A percentile compares a stretch with the other conserved stretches of the same genome.
Evolutionary conservation across 1,140 invertebrate genomes (phyloP).

Genomic region (Sitodiplosis mosellana): DNA sequence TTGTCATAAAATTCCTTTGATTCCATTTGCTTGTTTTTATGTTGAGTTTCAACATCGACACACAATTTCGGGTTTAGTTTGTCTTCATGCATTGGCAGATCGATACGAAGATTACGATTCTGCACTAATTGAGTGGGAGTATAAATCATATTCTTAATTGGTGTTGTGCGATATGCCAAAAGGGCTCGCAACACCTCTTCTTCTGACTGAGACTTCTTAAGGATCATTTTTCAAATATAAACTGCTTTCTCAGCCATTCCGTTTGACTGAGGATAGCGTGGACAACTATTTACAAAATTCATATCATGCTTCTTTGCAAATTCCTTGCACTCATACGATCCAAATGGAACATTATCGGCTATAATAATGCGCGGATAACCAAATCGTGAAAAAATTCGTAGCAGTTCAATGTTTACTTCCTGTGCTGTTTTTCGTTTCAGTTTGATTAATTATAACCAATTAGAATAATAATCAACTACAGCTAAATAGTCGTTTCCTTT

Average conservation of each 20-base stretch:
- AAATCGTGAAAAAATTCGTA: constrained; percentile 12
- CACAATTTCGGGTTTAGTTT: not conserved
- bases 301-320: constrained; percentile 12
- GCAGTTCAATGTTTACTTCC: constrained; percentile 9
- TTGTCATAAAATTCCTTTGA: not conserved
- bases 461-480: constrained; percentile 16
- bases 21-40: not conserved
- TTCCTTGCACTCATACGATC: constrained; percentile 7
- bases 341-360: constrained; percentile 13
- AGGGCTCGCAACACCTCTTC: constrained; percentile 4
- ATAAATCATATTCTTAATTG: constrained; percentile 3
- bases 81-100: constrained; percentile 1
- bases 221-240: constrained; percentile 11
- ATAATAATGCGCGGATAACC: constrained; percentile 13
- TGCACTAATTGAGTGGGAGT: constrained; percentile 8
- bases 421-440: constrained; percentile 9
- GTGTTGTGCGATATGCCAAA: constrained; percentile 6
- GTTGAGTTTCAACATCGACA: not conserved
- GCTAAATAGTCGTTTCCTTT: constrained; percentile 9
- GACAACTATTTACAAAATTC: constrained; percentile 10
- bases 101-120: constrained; percentile 4
- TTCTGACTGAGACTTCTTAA: constrained; percentile 10
- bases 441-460: constrained; percentile 14
- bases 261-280: constrained; percentile 14
- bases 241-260: constrained; percentile 14